A percentile compares a stretch with the other conserved stretches of the same genome.
Evolutionary conservation across 2,888 invertebrate genomes (phyloP).

Genomic region (Microdon myrmicae): DNA sequence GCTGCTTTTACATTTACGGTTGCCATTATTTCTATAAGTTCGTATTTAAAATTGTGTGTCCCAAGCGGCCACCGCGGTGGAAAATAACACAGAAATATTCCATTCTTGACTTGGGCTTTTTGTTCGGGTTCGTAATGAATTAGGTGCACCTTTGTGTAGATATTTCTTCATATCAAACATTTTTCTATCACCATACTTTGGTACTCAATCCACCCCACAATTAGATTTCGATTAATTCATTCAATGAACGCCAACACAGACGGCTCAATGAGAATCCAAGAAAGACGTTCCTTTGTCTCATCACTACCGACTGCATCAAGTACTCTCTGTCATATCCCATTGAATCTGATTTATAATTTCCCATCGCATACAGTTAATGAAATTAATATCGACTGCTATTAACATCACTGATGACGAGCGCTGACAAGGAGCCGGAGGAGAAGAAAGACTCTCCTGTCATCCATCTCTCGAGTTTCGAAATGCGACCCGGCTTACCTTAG

Average conservation of each 20-base stretch:
- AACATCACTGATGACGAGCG: constrained; percentile 31
- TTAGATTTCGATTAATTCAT: constrained; percentile 56
- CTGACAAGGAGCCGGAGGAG: constrained; percentile 1
- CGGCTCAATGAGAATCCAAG: constrained; percentile 42
- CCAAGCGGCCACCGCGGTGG: no score
- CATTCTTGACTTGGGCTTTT: no score
- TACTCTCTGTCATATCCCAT: constrained; percentile 25
- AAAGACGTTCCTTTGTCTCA: constrained; percentile 24
- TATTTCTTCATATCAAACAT: no score
- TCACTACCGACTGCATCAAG: constrained; percentile 11
- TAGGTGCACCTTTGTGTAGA: no score
- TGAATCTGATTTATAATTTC: constrained; percentile 38
- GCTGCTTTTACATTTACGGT: no score
- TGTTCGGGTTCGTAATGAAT: no score
- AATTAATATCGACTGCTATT: constrained; percentile 49
- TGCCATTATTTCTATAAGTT: no score
- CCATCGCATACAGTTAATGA: constrained; percentile 38
- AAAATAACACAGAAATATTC: no score
- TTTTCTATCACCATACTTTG: no score
- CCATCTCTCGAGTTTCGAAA: constrained; percentile 46
- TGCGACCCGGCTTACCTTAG: constrained; percentile 33
- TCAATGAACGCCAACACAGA: constrained; percentile 49
- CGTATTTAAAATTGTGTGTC: no score
- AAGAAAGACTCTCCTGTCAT: constrained; percentile 35
- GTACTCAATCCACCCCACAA: no score